Conservation (phyloP, 2,888 invertebrate species). For the Amaurobius ferox region DNA sequence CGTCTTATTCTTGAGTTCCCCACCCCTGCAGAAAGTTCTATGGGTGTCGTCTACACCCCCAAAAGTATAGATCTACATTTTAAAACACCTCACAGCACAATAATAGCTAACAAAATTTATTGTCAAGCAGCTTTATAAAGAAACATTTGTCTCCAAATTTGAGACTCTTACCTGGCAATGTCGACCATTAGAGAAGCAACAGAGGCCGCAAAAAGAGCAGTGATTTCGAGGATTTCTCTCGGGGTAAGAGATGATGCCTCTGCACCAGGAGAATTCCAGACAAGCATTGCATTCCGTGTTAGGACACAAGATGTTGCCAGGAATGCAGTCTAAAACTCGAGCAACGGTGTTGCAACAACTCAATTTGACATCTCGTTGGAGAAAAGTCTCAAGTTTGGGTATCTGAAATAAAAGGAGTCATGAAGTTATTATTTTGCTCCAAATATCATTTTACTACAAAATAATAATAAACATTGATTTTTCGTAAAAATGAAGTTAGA, state of each 20-base stretch:
- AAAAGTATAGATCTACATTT: no score
- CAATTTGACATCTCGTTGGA: conserved; percentile 37
- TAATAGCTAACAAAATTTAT: no score
- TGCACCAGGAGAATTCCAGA: conserved; percentile 67
- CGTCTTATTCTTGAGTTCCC: no score
- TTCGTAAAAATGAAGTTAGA: no score
- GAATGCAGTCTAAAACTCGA: conserved; percentile 52
- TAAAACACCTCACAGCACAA: no score
- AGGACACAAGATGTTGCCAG: conserved; percentile 58
- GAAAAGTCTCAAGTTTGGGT: conserved; percentile 32
- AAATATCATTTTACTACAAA: no score
- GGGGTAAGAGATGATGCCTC: conserved; percentile 36
- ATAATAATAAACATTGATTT: no score
- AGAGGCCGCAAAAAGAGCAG: conserved; percentile 57
- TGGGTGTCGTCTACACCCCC: no score
- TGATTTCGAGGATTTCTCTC: conserved; percentile 65
- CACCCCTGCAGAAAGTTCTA: no score
- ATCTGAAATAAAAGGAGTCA: conserved; percentile 19
- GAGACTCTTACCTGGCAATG: conserved; percentile 66
- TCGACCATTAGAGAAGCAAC: conserved; percentile 53
- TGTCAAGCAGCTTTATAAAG: no score
- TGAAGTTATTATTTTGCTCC: no score
- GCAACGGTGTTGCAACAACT: conserved; percentile 54
- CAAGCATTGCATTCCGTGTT: conserved; percentile 40
- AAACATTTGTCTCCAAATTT: no score